A percentile compares a stretch with the other conserved stretches of the same genome.
Conservation (phyloP, 2,888 invertebrate species). For the Pammene aurita region DNA sequence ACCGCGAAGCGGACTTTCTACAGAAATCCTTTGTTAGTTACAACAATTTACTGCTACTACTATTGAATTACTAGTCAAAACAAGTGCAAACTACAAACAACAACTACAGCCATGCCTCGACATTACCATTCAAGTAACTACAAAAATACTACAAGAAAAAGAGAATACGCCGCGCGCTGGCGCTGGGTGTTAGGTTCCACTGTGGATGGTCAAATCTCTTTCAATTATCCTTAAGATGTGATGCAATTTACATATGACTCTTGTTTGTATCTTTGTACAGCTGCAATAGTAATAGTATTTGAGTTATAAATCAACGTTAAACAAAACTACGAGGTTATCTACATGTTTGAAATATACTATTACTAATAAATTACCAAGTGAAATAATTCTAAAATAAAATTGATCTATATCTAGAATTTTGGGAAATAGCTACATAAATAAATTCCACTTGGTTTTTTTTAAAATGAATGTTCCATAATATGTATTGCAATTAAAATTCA, state of each 20-base stretch:
- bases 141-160: slow-evolving; percentile 10
- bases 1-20: slow-evolving; percentile 35
- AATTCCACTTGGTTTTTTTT: too few relatives aligned
- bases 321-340: too few relatives aligned
- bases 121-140: slow-evolving; percentile 33
- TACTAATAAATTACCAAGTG: too few relatives aligned
- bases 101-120: slow-evolving; percentile 25
- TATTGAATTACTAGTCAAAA: slow-evolving; percentile 12
- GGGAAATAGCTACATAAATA: too few relatives aligned
- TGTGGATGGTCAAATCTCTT: slow-evolving; percentile 31
- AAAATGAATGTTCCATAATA: too few relatives aligned
- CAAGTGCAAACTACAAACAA: slow-evolving; percentile 20
- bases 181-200: slow-evolving; percentile 28
- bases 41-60: slow-evolving; percentile 6
- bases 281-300: too few relatives aligned
- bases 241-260: not conserved
- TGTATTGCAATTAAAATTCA: too few relatives aligned
- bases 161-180: slow-evolving; percentile 38
- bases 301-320: too few relatives aligned
- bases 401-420: too few relatives aligned
- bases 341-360: too few relatives aligned
- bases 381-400: too few relatives aligned
- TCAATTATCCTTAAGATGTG: slow-evolving; percentile 16
- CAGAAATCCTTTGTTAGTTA: slow-evolving; percentile 34
- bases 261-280: too few relatives aligned